Evolutionary conservation across 2,888 invertebrate species (phyloP).

Genomic region (Dastarcus helophoroides): DNA sequence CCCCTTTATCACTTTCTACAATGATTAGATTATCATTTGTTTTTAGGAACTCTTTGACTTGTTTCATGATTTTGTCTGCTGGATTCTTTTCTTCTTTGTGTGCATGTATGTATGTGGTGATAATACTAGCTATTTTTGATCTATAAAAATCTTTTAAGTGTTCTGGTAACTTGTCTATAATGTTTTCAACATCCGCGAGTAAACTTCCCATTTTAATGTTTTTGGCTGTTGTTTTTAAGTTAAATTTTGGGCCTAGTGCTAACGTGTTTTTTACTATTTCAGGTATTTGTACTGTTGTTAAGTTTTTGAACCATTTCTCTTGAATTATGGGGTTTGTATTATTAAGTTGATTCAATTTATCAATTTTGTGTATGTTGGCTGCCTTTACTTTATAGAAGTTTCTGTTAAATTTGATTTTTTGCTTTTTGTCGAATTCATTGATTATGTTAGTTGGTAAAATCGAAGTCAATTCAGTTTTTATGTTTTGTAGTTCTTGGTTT

Average conservation of each 20-base stretch:
- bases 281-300: slow-evolving; percentile 4
- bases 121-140: slow-evolving; percentile 4
- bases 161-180: not conserved
- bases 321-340: too few species aligned
- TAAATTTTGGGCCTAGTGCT: slow-evolving; percentile 6
- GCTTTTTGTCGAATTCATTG: too few species aligned
- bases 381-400: too few species aligned
- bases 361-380: too few species aligned
- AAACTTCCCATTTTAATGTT: slow-evolving; percentile 1
- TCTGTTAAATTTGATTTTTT: too few species aligned
- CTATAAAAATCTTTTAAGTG: not conserved
- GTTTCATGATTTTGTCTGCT: slow-evolving; percentile 3
- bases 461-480: too few species aligned
- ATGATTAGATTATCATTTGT: slow-evolving; percentile 1
- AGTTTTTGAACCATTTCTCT: too few species aligned
- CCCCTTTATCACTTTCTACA: slow-evolving; percentile 2
- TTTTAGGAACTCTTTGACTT: slow-evolving; percentile 4
- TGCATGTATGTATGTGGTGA: slow-evolving; percentile 1
- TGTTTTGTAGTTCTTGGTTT: too few species aligned
- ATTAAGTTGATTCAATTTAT: too few species aligned
- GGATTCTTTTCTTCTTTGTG: slow-evolving; percentile 2
- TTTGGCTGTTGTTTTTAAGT: not conserved
- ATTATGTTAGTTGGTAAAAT: too few species aligned
- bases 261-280: slow-evolving; percentile 3
- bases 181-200: slow-evolving; percentile 5